phyloP scores from a whole-genome alignment of 35 echinoderm and acorn worm genomes.

The Lytechinus variegatus region DNA sequence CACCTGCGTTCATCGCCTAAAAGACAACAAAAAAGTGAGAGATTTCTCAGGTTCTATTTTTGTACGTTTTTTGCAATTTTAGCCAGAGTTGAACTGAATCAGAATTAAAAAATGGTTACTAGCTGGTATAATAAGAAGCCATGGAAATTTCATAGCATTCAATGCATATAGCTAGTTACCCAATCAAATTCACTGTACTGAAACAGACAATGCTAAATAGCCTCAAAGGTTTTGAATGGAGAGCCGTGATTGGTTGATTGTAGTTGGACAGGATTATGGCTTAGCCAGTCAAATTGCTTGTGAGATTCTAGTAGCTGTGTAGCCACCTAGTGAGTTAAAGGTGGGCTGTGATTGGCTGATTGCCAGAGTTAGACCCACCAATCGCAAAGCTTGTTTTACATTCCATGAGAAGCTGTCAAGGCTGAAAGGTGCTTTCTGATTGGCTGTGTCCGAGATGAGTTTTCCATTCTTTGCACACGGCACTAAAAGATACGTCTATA shows the following conservation, averaged over 20 bases:
- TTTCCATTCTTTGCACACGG: constrained; percentile 36
- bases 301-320: constrained; percentile 35
- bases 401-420: constrained; percentile 36
- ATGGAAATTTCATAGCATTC: constrained; percentile 9
- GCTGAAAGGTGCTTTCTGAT: constrained; percentile 52
- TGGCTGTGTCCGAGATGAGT: constrained; percentile 26
- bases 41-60: constrained; percentile 45
- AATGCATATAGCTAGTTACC: constrained; percentile 32
- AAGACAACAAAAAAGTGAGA: background rate
- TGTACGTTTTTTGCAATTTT: constrained; percentile 46
- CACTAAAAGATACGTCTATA: constrained; percentile 26
- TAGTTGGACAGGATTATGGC: constrained; percentile 34
- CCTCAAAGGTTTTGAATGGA: constrained; percentile 32
- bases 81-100: background rate
- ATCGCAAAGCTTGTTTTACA: constrained; percentile 31
- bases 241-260: constrained; percentile 20
- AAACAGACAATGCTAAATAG: background rate
- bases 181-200: constrained; percentile 6
- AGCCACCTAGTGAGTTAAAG: constrained; percentile 23
- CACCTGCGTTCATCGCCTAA: background rate
- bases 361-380: constrained; percentile 35
- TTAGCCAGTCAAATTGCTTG: constrained; percentile 22
- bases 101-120: background rate
- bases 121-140: background rate
- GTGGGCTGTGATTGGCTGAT: constrained; percentile 32